Evolutionary conservation across 2,113 vertebrate species (phyloP).

Genomic region (Orientallactaga bullata): DNA sequence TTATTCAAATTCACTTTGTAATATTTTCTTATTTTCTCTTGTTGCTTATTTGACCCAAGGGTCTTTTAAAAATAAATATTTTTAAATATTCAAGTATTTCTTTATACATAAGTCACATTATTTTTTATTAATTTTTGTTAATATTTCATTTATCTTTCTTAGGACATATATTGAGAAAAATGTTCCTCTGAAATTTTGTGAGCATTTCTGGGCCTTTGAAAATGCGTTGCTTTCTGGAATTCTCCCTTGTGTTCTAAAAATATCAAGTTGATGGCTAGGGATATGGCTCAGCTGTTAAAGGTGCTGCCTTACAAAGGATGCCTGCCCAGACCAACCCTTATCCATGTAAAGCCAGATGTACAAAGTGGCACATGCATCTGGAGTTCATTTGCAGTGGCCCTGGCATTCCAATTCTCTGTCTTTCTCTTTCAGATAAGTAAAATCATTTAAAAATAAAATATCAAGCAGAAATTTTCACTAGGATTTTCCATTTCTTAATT

Average conservation of each 20-base stretch:
- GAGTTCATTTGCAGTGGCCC: no score
- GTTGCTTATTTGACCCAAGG: background rate
- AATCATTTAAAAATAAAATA: no score
- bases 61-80: background rate
- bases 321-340: no score
- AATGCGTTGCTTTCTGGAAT: background rate
- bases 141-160: constrained; percentile 17
- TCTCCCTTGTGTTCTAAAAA: background rate
- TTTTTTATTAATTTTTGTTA: background rate
- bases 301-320: no score
- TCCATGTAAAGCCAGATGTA: no score
- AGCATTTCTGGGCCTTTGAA: background rate
- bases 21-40: constrained; percentile 11
- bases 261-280: no score
- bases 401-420: no score
- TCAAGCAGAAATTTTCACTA: background rate
- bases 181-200: background rate
- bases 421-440: no score
- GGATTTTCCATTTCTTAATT: background rate
- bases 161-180: background rate
- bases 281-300: no score
- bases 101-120: background rate
- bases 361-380: no score
- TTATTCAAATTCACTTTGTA: constrained; percentile 31
- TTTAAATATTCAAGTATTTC: no score